Evolutionary conservation across 1,140 invertebrate genomes (phyloP).

Genomic region (Wasmannia auropunctata): DNA sequence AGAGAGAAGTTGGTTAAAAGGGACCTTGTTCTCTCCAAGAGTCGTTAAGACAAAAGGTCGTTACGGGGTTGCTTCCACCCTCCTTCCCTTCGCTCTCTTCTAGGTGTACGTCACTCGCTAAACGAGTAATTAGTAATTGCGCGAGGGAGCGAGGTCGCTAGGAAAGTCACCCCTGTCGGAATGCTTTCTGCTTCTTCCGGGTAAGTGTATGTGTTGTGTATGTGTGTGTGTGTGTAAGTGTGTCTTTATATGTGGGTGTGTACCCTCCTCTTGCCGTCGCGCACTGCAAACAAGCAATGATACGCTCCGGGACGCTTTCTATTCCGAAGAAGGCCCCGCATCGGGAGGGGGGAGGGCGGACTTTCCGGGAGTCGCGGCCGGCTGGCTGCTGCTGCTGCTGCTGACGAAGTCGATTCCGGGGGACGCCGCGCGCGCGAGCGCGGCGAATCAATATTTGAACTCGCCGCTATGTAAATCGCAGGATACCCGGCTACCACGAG

Average conservation of each 20-base stretch:
- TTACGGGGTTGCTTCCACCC: constrained; percentile 57
- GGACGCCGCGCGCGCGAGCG: constrained; percentile 25
- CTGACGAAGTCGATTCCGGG: constrained; percentile 55
- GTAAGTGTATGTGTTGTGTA: background rate
- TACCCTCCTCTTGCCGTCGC: constrained; percentile 19
- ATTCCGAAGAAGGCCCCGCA: background rate
- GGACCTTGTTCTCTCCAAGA: constrained; percentile 38
- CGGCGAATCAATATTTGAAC: constrained; percentile 57
- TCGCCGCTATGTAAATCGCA: constrained; percentile 58
- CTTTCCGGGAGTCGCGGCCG: constrained; percentile 24
- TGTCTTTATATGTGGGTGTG: background rate
- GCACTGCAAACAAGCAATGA: constrained; percentile 56
- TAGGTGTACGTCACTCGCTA: constrained; percentile 71
- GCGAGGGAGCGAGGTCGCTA: constrained; percentile 46
- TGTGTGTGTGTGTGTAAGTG: background rate
- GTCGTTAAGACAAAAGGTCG: constrained; percentile 65
- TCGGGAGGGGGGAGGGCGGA: background rate
- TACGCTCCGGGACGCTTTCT: constrained; percentile 41
- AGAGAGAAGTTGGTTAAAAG: constrained; percentile 49
- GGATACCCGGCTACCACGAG: constrained; percentile 50
- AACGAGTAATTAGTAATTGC: constrained; percentile 79
- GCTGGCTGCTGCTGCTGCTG: constrained; percentile 12
- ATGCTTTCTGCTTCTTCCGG: constrained; percentile 36
- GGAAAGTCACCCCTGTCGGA: constrained; percentile 10
- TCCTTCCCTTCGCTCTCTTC: constrained; percentile 46